These are phyloP conservation scores for Potorous gilbertii DNA, from an alignment of 2,797 vertebrate species.

Conservation along the genomic window DNA sequence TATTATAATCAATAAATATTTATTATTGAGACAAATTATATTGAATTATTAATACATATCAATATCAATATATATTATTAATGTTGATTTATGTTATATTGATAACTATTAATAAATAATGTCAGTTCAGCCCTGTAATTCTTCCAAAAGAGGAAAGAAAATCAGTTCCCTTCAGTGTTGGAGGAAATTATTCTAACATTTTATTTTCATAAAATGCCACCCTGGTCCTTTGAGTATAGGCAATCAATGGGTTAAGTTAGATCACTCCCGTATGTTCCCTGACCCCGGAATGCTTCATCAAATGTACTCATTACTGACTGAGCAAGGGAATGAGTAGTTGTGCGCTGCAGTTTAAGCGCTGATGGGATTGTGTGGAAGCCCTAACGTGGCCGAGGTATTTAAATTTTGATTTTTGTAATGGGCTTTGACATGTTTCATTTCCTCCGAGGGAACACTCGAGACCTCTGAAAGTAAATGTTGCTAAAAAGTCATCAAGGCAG, in stretches of 20 bases:
- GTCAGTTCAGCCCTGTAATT: constrained; percentile 78
- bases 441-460: constrained; percentile 97
- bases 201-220: constrained; percentile 94
- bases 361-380: constrained; percentile 97
- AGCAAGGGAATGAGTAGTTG: constrained; percentile 98
- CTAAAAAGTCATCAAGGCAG: constrained; percentile 99
- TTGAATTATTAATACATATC: background rate
- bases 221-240: constrained; percentile 92
- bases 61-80: background rate
- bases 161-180: constrained; percentile 64
- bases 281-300: constrained; percentile 99
- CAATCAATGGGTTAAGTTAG: constrained; percentile 99
- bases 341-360: constrained; percentile 93
- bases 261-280: constrained; percentile 98
- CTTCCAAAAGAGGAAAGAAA: constrained; percentile 28
- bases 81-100: background rate
- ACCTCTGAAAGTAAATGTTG: constrained; percentile 99
- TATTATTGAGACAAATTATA: background rate
- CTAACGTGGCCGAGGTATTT: constrained; percentile 99
- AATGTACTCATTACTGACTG: constrained; percentile 98
- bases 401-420: constrained; percentile 99
- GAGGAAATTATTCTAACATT: constrained; percentile 90
- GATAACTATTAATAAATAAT: constrained; percentile 29
- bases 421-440: constrained; percentile 99
- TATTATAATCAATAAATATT: constrained; percentile 54